Conservation (phyloP, 2,113 vertebrate species). For the Dermatemys mawii region DNA sequence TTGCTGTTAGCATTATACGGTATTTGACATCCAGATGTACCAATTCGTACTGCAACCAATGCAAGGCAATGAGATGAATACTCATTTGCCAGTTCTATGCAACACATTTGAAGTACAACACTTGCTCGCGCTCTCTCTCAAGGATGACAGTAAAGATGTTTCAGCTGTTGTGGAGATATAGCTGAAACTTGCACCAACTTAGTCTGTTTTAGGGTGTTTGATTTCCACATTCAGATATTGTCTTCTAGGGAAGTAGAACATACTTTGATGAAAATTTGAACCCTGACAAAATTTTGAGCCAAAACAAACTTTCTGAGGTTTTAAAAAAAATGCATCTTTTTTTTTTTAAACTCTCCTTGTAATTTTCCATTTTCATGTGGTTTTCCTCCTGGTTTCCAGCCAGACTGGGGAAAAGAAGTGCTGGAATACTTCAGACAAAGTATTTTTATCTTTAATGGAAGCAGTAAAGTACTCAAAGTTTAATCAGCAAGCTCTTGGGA, state of each 20-base stretch:
- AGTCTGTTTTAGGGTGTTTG: not conserved
- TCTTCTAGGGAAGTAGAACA: not conserved
- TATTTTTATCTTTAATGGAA: not conserved
- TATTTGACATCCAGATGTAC: not conserved
- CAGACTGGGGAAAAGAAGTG: not conserved
- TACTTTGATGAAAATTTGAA: not conserved
- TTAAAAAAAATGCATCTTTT: not conserved
- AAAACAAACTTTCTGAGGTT: not conserved
- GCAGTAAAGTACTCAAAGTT: accelerated
- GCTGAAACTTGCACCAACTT: not conserved
- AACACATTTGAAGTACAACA: not conserved
- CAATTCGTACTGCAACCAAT: not conserved
- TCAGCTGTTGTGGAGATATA: not conserved
- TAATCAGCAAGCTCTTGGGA: constrained; percentile 5
- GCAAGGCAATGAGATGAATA: not conserved
- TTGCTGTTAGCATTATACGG: not conserved
- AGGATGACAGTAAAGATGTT: not conserved
- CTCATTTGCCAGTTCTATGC: not conserved
- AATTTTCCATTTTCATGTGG: not conserved
- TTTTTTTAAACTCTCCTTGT: not conserved
- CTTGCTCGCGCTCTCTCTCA: accelerated
- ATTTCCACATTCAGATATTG: not conserved
- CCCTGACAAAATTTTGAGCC: not conserved
- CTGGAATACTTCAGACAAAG: not conserved
- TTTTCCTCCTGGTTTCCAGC: not conserved